Conservation (phyloP, 2,888 invertebrate species). For the Ganaspis brasiliensis region DNA sequence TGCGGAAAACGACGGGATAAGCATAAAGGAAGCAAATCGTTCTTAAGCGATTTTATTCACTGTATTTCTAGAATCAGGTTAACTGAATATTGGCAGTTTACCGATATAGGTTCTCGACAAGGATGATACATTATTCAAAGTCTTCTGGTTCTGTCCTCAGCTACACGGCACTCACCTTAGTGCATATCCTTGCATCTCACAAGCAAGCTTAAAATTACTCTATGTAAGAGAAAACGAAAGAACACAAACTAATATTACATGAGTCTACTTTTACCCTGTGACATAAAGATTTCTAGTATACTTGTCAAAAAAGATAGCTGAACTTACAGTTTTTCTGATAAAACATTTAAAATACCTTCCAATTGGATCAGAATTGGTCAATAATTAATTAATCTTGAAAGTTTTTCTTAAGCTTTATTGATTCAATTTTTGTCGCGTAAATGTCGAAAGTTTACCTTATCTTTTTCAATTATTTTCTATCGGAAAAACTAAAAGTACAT, state of each 20-base stretch:
- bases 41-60: not conserved
- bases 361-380: too few species aligned
- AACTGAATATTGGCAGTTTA: constrained; percentile 26
- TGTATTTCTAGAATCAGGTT: constrained; percentile 28
- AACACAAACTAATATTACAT: constrained; percentile 1
- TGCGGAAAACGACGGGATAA: not conserved
- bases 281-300: not conserved
- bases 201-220: constrained; percentile 17
- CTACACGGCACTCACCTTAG: constrained; percentile 3
- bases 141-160: not conserved
- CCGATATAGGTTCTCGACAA: constrained; percentile 6
- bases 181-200: constrained; percentile 4
- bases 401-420: too few species aligned
- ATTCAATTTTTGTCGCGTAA: too few species aligned
- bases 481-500: too few species aligned
- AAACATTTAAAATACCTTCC: too few species aligned
- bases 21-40: constrained; percentile 17
- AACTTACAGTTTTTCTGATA: too few species aligned
- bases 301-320: not conserved
- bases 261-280: not conserved
- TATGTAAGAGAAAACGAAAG: not conserved
- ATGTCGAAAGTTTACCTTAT: too few species aligned
- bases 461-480: too few species aligned
- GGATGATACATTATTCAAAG: constrained; percentile 22
- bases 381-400: too few species aligned